phyloP scores from a whole-genome alignment of 2,888 invertebrate species.

The Melanchra persicariae region DNA sequence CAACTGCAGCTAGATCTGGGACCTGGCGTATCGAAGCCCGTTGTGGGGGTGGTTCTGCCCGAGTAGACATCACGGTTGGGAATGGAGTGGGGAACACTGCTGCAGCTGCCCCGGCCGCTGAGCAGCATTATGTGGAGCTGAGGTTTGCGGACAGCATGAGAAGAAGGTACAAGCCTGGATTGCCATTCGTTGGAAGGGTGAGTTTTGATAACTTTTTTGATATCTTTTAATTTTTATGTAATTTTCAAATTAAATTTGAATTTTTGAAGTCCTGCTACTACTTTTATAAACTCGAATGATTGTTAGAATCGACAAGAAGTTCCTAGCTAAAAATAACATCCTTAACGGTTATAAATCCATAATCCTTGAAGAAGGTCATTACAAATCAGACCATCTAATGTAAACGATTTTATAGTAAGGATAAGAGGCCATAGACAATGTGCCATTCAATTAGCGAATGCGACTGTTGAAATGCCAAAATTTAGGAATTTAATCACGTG shows the following conservation, averaged over 20 bases:
- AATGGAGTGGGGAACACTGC: constrained; percentile 81
- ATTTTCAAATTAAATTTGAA: no score
- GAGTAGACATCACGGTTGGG: constrained; percentile 90
- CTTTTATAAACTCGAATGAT: no score
- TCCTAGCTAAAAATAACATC: no score
- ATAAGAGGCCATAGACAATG: no score
- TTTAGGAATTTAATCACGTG: no score
- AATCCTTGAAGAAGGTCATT: neutral
- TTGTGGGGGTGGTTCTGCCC: constrained; percentile 90
- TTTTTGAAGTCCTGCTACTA: no score
- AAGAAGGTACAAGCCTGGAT: constrained; percentile 92
- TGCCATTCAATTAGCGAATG: no score
- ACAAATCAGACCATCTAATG: neutral
- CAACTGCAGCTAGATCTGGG: constrained; percentile 90
- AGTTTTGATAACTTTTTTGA: constrained; percentile 62
- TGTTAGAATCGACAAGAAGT: no score
- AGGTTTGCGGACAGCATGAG: constrained; percentile 92
- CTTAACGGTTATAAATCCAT: no score
- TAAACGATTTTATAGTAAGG: neutral
- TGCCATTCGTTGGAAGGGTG: constrained; percentile 92
- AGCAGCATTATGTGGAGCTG: constrained; percentile 92
- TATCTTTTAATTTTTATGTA: no score
- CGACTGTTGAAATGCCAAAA: no score
- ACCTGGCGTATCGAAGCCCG: constrained; percentile 90
- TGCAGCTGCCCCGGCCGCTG: constrained; percentile 92